These are phyloP conservation scores for Drosophila yakuba DNA, from an alignment of 1,140 invertebrate species.

Conservation along the genomic window DNA sequence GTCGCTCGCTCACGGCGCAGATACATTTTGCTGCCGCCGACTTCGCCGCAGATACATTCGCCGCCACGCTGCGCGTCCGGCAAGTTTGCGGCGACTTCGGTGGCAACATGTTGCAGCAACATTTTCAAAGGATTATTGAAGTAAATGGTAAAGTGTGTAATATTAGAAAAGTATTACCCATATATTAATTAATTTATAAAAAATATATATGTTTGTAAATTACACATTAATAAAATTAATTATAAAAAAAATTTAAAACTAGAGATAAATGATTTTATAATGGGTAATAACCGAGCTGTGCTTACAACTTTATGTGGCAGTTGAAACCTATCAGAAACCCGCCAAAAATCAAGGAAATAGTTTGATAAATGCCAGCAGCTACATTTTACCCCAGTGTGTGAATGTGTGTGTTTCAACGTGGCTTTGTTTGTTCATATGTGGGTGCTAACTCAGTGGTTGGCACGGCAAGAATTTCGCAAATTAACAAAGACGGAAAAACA, in stretches of 20 bases:
- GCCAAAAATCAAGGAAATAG: slow-evolving; percentile 24
- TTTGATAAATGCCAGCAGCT: slow-evolving; percentile 48
- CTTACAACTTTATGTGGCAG: slow-evolving; percentile 10
- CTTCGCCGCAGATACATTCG: slow-evolving; percentile 30
- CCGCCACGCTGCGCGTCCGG: slow-evolving; percentile 10
- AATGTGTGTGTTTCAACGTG: not conserved
- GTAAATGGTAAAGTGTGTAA: no score
- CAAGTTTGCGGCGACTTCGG: slow-evolving; percentile 26
- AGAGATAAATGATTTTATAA: not conserved
- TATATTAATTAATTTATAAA: not conserved
- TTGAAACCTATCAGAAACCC: not conserved
- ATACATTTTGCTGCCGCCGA: slow-evolving; percentile 66
- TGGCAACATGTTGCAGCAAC: slow-evolving; percentile 34
- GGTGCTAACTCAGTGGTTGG: slow-evolving; percentile 57
- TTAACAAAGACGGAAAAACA: slow-evolving; percentile 54
- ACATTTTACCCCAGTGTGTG: slow-evolving; percentile 22
- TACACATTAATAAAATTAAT: no score
- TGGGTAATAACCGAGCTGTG: not conserved
- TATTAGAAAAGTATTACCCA: no score
- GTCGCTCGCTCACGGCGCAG: slow-evolving; percentile 64
- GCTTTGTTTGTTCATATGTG: slow-evolving; percentile 46
- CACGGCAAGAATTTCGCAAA: slow-evolving; percentile 71
- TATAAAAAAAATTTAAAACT: no score
- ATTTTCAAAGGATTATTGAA: not conserved
- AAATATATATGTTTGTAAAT: no score